Base-by-base conservation (phyloP, 2,888 invertebrate genomes). In the Oscheius sp. region DNA sequence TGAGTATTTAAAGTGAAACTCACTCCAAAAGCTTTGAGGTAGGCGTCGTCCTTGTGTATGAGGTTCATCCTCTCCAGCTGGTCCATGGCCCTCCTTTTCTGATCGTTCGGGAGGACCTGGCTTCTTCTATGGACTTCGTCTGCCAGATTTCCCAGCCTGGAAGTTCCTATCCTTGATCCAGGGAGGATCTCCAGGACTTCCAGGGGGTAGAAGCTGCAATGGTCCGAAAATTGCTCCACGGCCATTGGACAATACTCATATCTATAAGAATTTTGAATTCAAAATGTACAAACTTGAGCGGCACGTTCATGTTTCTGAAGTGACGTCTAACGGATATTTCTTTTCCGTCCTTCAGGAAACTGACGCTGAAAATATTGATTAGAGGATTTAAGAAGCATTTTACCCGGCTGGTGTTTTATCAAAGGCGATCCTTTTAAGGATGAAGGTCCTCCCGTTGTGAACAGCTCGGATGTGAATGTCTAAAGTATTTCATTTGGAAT, bases 221-320 rank as follows among this genome's bases (percentile, higher is more conserved):
- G n/a, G 34, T 20, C 45, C 8, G 39, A 23, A 31, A 12, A 67
- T 39, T 29, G 53, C 31, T 68, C 67, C 17, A 63, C 42, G n/a
- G 37, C 71, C 57, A 76, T 34, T 12, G 73, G 76, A 15, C 66
- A n/a, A 3, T 69, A 37, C 12, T 73, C 73, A 39, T 66, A 72
- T n/a, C n/a, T n/a, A n/a, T n/a, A n/a, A n/a, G n/a, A n/a, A n/a
- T n/a, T n/a, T n/a, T n/a, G n/a, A n/a, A n/a, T n/a, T n/a, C 8
- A 48, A 48, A 25, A 48, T 48, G 6, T n/a, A 17, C n/a, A 48
- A 17, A n/a, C n/a, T n/a, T n/a, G n/a, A n/a, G n/a, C n/a, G 29
- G 39, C 27, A 55, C 46, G 31, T n/a, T n/a, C 73, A 76, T 15
- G 42, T 46, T 0, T 65, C 65, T 10, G 61, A 58, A 73, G 34